A percentile compares a stretch with the other conserved stretches of the same genome.
Conservation (phyloP, 2,888 invertebrate species). For the Cephus spinipes region DNA sequence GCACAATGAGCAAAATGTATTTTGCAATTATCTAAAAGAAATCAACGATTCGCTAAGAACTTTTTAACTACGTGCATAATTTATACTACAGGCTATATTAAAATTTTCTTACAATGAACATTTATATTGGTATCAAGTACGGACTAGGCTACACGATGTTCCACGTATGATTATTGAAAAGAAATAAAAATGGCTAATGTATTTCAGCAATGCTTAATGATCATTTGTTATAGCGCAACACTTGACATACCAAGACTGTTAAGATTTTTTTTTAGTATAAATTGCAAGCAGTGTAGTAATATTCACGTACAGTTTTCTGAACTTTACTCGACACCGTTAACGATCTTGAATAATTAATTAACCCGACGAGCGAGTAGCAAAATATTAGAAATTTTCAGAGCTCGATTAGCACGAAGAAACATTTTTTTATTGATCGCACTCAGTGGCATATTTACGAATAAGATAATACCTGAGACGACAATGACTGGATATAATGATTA, state of each 20-base stretch:
- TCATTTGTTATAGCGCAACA: background rate
- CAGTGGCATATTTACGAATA: background rate
- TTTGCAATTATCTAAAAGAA: background rate
- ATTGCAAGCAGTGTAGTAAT: background rate
- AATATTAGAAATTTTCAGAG: background rate
- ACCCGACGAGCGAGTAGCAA: background rate
- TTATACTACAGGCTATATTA: no score
- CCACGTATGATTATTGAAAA: background rate
- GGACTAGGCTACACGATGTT: background rate
- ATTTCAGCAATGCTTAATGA: background rate
- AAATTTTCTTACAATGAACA: background rate
- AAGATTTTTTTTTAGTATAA: background rate
- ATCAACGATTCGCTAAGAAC: no score
- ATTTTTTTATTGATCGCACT: background rate
- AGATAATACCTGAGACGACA: background rate
- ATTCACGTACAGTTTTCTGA: background rate
- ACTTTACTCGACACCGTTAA: background rate
- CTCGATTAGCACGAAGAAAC: background rate
- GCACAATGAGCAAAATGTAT: background rate
- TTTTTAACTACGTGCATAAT: no score
- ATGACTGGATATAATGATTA: background rate
- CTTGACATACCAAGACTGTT: background rate
- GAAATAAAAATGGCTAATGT: background rate
- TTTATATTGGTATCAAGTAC: background rate
- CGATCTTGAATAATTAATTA: background rate